Evolutionary conservation across 2,797 vertebrate genomes (phyloP).

Genomic region (Naso thynnoides): DNA sequence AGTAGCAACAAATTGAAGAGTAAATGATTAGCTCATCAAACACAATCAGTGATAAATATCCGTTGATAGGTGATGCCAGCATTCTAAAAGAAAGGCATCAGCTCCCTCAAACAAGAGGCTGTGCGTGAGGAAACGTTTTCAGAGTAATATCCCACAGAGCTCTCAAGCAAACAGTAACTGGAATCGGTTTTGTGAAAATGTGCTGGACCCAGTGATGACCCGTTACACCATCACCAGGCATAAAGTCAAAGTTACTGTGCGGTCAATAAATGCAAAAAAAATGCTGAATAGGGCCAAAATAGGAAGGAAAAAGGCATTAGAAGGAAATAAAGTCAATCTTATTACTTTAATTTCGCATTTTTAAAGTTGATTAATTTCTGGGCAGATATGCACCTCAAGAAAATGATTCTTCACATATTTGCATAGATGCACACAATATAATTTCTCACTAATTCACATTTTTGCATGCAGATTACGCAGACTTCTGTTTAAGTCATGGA

Average conservation of each 20-base stretch:
- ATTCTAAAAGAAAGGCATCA: conserved; percentile 56
- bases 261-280: conserved; percentile 48
- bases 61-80: conserved; percentile 21
- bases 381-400: background rate
- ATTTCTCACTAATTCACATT: background rate
- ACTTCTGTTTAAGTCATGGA: background rate
- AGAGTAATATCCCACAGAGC: conserved; percentile 62
- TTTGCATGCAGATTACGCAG: background rate
- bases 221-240: conserved; percentile 69
- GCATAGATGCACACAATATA: background rate
- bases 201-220: conserved; percentile 56
- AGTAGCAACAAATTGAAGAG: conserved; percentile 55
- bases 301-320: conserved; percentile 38
- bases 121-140: conserved; percentile 75
- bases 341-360: background rate
- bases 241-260: conserved; percentile 42
- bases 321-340: conserved; percentile 5
- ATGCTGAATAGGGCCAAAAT: conserved; percentile 10
- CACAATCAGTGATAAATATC: conserved; percentile 58
- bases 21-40: conserved; percentile 60
- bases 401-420: background rate
- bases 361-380: too few relatives aligned
- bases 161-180: conserved; percentile 45
- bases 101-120: conserved; percentile 57
- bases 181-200: conserved; percentile 65